Conservation (phyloP, 2,113 vertebrate species). For the Passer domesticus region DNA sequence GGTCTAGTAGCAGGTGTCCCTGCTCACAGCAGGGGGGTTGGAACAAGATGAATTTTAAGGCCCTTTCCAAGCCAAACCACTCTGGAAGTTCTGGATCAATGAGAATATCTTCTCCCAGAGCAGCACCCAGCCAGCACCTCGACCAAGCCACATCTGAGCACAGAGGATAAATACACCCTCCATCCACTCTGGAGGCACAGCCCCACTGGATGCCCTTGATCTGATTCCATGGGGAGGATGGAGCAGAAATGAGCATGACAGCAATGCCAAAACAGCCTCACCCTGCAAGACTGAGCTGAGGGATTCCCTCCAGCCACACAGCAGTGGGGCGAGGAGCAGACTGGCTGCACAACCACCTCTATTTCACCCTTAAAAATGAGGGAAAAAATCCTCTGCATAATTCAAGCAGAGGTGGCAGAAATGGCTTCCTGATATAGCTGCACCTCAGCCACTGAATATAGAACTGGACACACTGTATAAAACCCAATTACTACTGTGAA, state of each 20-base stretch:
- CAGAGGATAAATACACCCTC: background rate
- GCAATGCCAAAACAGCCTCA: background rate
- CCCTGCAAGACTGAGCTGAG: background rate
- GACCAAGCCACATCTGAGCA: background rate
- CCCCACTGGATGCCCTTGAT: background rate
- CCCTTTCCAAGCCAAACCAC: background rate
- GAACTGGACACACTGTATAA: constrained; percentile 65
- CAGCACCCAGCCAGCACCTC: background rate
- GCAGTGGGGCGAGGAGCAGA: background rate
- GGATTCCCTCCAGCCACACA: background rate
- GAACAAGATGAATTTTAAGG: background rate
- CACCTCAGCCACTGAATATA: constrained; percentile 50
- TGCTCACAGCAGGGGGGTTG: background rate
- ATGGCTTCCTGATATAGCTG: constrained; percentile 47
- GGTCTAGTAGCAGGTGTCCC: too few species aligned
- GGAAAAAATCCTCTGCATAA: constrained; percentile 9
- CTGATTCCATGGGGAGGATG: background rate
- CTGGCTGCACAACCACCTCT: background rate
- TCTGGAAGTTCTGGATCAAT: background rate
- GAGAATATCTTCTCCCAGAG: background rate
- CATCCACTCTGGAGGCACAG: background rate
- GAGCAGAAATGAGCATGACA: rapidly evolving
- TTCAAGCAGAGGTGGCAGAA: constrained; percentile 49
- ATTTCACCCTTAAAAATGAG: background rate
- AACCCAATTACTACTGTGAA: constrained; percentile 65